phyloP scores from a whole-genome alignment of 2,888 invertebrate species.

The Hydraecia micacea region DNA sequence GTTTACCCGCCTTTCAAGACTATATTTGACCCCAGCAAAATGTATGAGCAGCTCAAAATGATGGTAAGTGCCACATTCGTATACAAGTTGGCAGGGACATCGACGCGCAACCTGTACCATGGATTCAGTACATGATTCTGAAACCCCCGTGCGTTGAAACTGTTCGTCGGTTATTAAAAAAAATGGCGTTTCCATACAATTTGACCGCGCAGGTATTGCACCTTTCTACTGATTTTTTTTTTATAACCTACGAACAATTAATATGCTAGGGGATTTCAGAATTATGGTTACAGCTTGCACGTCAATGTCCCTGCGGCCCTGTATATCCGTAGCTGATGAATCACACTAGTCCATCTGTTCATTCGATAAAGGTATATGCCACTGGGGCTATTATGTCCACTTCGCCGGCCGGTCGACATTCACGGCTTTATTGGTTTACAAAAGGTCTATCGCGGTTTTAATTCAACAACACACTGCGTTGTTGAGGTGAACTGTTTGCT shows the following conservation, averaged over 20 bases:
- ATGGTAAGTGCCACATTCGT: constrained; percentile 89
- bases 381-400: background rate
- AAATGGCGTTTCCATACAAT: too few species aligned
- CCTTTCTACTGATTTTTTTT: too few species aligned
- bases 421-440: constrained; percentile 20
- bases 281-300: too few species aligned
- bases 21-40: constrained; percentile 91
- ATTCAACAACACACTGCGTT: background rate
- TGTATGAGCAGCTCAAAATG: constrained; percentile 91
- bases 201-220: too few species aligned
- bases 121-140: background rate
- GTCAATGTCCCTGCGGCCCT: background rate
- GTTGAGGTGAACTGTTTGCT: background rate
- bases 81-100: background rate
- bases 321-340: background rate
- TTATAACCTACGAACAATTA: too few species aligned
- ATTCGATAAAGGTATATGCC: background rate
- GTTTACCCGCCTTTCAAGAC: constrained; percentile 93
- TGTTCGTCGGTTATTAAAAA: too few species aligned
- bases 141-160: background rate
- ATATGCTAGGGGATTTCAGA: background rate
- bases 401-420: background rate
- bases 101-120: background rate
- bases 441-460: background rate
- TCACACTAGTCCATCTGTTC: background rate